Base-by-base conservation (phyloP, 2,797 vertebrate genomes). In the Morus bassanus region DNA sequence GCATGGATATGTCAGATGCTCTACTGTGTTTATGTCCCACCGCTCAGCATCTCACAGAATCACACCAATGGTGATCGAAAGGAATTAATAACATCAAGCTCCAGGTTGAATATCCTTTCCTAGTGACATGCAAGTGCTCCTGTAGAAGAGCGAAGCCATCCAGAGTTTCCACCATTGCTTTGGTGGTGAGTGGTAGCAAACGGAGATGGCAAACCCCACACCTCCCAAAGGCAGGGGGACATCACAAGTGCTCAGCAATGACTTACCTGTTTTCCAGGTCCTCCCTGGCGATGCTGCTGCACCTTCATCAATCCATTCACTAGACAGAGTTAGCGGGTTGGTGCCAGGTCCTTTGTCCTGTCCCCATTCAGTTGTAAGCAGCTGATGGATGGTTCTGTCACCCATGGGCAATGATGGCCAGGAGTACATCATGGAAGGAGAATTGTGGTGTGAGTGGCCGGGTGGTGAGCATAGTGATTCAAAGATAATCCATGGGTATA, bases 231-330 rank as follows among this genome's bases (percentile, higher is more conserved):
- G 50, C 69, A 78, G 18, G 39, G 56, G 28, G 37, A 28, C 60
- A 43, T 39, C 43, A 11, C 0, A 0, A 31, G 41, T 3, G 6
- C 75, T 81, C 0, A 0, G 27, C 9, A 51, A 24, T 15, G 17
- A 45, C 27, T 53, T 43, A 46, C 35, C 43, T 24, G 5, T 23
- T 35, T 89, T 37, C 51, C 56, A 87, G 57, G 51, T 56, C 28
- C 33, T 63, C 48, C 60, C 56, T 37, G 31, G 70, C 74, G 43
- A 53, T 77, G 60, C 43, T 56, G 73, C 65, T 75, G 43, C 61
- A 48, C 80, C 61, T 78, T n/a, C 61, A 65, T 59, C 78, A 35
- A 33, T 70, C 46, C 50, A 8, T 19, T 31, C 2, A 1, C 60
- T 24, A 63, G 89, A 35, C 46, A 84, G 69, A 59, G 48, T 18